Conservation (phyloP, 2,113 vertebrate species). For the Phrynocephalus versicolor region DNA sequence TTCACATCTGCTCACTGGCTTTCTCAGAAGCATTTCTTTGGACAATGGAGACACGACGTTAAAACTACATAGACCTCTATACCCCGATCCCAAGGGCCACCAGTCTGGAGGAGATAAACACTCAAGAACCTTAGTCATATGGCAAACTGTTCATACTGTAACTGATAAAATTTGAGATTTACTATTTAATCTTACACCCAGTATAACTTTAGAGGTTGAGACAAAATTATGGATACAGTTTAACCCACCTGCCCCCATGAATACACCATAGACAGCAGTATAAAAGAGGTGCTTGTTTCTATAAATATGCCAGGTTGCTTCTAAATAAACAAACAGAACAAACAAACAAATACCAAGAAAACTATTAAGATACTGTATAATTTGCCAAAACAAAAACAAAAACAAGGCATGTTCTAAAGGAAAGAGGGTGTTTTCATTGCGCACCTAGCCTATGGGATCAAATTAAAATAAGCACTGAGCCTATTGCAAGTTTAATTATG, state of each 20-base stretch:
- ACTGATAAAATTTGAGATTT: neutral
- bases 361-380: slow-evolving; percentile 10
- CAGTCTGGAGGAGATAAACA: neutral
- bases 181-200: neutral
- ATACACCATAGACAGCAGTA: neutral
- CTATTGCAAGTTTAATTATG: slow-evolving; percentile 58
- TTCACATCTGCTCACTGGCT: neutral
- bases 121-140: neutral
- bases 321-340: neutral
- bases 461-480: slow-evolving; percentile 43
- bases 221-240: neutral
- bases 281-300: neutral
- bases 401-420: slow-evolving; percentile 4
- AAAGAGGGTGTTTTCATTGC: slow-evolving; percentile 12
- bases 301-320: neutral
- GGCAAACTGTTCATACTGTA: neutral
- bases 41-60: neutral
- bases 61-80: neutral
- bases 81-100: too few relatives aligned
- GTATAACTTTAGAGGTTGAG: neutral
- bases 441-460: slow-evolving; percentile 38
- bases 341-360: neutral
- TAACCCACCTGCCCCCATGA: too few relatives aligned
- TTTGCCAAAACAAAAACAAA: slow-evolving; percentile 21
- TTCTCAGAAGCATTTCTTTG: neutral